Evolutionary conservation across 2,888 invertebrate genomes (phyloP).

Genomic region (Phalangium opilio): DNA sequence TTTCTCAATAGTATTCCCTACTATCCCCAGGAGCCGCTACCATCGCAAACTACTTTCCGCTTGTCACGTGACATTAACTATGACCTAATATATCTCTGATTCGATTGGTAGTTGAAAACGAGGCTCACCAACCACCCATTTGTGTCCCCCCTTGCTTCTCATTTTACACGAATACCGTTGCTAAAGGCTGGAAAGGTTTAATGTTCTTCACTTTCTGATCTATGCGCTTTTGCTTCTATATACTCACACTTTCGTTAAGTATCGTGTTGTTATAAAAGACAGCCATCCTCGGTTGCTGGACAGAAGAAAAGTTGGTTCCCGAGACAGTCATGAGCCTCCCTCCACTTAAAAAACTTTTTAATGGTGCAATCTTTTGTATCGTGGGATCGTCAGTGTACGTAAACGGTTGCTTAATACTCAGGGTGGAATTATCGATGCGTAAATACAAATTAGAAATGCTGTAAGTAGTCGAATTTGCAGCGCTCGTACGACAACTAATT

Average conservation of each 20-base stretch:
- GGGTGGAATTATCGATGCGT: constrained; percentile 18
- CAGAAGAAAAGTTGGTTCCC: constrained; percentile 28
- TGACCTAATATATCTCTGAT: too few species aligned
- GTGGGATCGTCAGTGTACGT: constrained; percentile 33
- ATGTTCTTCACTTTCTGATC: too few species aligned
- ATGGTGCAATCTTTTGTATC: constrained; percentile 30
- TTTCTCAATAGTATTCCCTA: too few species aligned
- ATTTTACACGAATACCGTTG: too few species aligned
- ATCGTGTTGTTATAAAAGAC: constrained; percentile 17
- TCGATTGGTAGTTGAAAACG: too few species aligned
- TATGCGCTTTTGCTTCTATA: too few species aligned
- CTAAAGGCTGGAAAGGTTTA: too few species aligned
- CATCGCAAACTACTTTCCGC: too few species aligned
- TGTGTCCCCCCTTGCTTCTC: too few species aligned
- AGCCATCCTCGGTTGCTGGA: constrained; percentile 28
- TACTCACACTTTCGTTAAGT: constrained; percentile 19
- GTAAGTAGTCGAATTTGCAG: constrained; percentile 11
- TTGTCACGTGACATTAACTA: too few species aligned
- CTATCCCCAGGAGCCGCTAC: too few species aligned
- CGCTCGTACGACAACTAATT: constrained; percentile 20
- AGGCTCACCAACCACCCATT: too few species aligned
- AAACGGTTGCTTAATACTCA: constrained; percentile 26
- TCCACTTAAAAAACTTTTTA: constrained; percentile 32
- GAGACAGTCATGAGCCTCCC: constrained; percentile 31
- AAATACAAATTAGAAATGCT: constrained; percentile 12